A percentile compares a stretch with the other conserved stretches of the same genome.
Conservation (phyloP, 2,888 invertebrate species). For the Hypomecis punctinalis region DNA sequence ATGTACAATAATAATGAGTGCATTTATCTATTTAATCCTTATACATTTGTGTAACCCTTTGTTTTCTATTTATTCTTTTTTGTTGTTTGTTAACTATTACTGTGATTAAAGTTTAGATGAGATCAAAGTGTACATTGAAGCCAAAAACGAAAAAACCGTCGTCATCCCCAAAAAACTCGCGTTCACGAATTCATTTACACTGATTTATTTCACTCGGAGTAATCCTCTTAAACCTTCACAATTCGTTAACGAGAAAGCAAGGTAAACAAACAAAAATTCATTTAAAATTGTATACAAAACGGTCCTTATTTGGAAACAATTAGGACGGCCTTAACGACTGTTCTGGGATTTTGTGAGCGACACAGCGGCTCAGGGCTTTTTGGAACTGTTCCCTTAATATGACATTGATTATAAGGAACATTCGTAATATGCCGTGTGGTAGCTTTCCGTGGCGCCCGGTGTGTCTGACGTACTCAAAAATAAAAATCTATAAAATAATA, state of each 20-base stretch:
- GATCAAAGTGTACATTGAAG: no score
- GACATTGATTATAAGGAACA: constrained; percentile 41
- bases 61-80: no score
- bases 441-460: no score
- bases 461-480: no score
- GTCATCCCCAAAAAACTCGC: constrained; percentile 17
- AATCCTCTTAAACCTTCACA: constrained; percentile 56
- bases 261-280: constrained; percentile 56
- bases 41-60: no score
- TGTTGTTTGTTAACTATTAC: not conserved
- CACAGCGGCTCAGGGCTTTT: constrained; percentile 26
- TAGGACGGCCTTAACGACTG: constrained; percentile 48
- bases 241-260: constrained; percentile 54
- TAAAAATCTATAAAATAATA: not conserved
- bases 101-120: constrained; percentile 27
- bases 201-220: constrained; percentile 53
- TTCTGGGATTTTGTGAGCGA: constrained; percentile 30
- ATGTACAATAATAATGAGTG: no score
- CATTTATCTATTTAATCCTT: no score
- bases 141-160: not conserved
- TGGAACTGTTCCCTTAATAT: constrained; percentile 39
- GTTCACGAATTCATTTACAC: constrained; percentile 42
- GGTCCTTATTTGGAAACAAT: constrained; percentile 55
- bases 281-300: constrained; percentile 47
- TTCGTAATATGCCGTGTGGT: not conserved